Evolutionary conservation across 1,140 invertebrate genomes (phyloP), one percentile per base, ranked within the genome.

Genomic region (Ephestia elutella): DNA sequence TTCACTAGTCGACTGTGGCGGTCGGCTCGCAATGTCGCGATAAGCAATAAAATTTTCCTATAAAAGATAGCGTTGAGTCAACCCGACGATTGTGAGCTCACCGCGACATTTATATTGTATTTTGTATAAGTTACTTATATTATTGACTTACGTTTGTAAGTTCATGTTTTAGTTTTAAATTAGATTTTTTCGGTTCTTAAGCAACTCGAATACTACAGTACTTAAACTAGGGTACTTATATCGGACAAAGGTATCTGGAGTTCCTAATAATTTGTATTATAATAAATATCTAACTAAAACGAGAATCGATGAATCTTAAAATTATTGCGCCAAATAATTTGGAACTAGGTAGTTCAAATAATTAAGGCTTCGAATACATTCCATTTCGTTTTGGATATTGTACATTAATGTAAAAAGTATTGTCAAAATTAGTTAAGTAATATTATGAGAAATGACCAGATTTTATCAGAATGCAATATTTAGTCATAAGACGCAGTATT

Each of bases 401-500:
- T 82, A 83, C 65, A 81, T 77, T 80, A 70, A 62, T 85, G 80
- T 86, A 83, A 60, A 86, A 80, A 83, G 63, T 57, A 66, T 63
- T 56, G 65, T 71, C 54, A 70, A 58, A 63, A 80, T 57, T 78
- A 78, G 63, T 57, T 73, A 66, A 69, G 51, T 76, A 73, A 68
- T 68, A 65, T 79, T 83, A 84, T 82, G 75, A 82, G 68, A 82
- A 80, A 72, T 81, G 80, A 85, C 73, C 83, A 88, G 82, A 86
- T 86, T 86, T 84, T 85, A 88, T 88, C 75, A 86, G 73, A 86
- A 82, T 84, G 85, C 85, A 88, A 88, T 88, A 88, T 88, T 75
- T 86, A 88, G 81, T 62, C 68, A 13, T 86, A 86, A 88, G 81
- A 32, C 70, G 71, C 85, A 88, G 83, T 88, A 88, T 86, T 88